Conservation (phyloP, 37 sponge, comb jelly and placozoan genomes). For the Beroe ovata region DNA sequence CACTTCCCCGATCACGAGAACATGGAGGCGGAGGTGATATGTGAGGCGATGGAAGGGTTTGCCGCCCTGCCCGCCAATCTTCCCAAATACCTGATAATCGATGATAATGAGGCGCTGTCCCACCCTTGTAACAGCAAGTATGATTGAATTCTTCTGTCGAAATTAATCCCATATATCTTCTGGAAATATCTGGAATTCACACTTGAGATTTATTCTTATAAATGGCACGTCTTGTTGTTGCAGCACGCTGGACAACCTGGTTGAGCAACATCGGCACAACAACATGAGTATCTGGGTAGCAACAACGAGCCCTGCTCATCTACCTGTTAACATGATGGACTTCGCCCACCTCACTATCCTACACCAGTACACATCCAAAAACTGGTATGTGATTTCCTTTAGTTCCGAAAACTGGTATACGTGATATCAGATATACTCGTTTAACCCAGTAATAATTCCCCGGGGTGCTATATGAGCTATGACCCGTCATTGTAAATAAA, state of each 20-base stretch:
- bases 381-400: conserved; percentile 12
- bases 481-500: too few relatives aligned
- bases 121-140: conserved; percentile 48
- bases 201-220: too few relatives aligned
- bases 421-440: background rate
- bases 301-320: background rate
- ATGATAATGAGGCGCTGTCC: conserved; percentile 4
- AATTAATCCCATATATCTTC: background rate
- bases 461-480: too few relatives aligned
- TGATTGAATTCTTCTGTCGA: background rate
- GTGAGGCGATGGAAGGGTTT: conserved; percentile 27
- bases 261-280: conserved; percentile 22
- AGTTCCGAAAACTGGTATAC: background rate
- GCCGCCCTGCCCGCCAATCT: background rate
- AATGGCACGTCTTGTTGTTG: too few relatives aligned
- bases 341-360: conserved; percentile 31
- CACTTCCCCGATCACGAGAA: conserved; percentile 52
- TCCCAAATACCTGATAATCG: conserved; percentile 54
- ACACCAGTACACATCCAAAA: conserved; percentile 64
- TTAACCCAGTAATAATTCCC: too few relatives aligned
- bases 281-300: conserved; percentile 63
- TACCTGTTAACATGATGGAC: conserved; percentile 28
- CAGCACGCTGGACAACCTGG: conserved; percentile 41
- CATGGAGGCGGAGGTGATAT: conserved; percentile 51
- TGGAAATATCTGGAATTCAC: background rate